Base-by-base conservation (phyloP, 2,113 vertebrate genomes). In the Seriola aureovittata region DNA sequence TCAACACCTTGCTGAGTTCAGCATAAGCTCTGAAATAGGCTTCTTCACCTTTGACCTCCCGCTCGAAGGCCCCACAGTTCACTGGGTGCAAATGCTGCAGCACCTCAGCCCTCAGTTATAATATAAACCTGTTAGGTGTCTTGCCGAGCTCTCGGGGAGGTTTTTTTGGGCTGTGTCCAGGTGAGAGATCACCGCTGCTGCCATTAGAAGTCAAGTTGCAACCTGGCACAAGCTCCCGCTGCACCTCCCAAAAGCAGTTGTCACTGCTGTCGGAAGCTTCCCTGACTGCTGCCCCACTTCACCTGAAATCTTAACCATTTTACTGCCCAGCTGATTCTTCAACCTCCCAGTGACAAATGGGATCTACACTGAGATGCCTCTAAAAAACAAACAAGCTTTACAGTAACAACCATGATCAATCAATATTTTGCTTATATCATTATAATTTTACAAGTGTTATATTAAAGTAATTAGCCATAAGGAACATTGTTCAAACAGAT, bases 1-100 rank as follows among this genome's bases (percentile, higher is more conserved):
- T 54, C 46, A n/a, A 46, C 52, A 71, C 68, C 85, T 66, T 52
- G 74, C 75, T 74, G 85, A 81, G 66, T 14, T 72, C 75, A 87
- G 65, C 77, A 21, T 48, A 75, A 16, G 79, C 73, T 86, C 63
- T 76, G 67, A 60, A 54, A 70, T 29, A 44, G 69, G 19, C 50
- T 32, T 25, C 72, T 8, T 29, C 4, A 60, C 80, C 81, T 78
- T 14, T 76, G 63, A 82, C 84, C 83, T 65, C 23, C 19, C n/a
- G 54, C 59, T 34, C 63, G 38, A 32, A 32, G 55, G 34, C 19
- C 17, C n/a, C 25, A 14, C 34, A 55, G 36, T 50, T 52, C 48
- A 21, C 29, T 32, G 32, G 16, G 54, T 38, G 29, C 38, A 57
- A 66, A 64, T 8, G 50, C 67, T 29, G 57, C 68, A 60, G 21